Evolutionary conservation across 64 coral and sea anemone species (phyloP).

Genomic region (Pachyseris speciosa): DNA sequence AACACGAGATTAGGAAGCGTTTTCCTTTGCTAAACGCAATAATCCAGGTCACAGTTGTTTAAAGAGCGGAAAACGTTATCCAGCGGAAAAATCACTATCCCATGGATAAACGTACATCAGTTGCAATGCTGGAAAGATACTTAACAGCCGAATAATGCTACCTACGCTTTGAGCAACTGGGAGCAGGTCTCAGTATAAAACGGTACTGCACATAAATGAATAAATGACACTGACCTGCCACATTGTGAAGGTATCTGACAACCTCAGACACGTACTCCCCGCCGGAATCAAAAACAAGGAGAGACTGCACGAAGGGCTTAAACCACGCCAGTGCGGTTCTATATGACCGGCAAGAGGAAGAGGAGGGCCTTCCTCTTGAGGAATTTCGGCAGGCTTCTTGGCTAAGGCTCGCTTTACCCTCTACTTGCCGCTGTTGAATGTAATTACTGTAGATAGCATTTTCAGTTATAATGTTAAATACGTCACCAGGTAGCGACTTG

Average conservation of each 20-base stretch:
- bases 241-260: slow-evolving; percentile 36
- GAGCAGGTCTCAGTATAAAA: no score
- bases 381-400: neutral
- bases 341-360: neutral
- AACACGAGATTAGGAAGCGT: no score
- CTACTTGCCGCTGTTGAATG: neutral
- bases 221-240: slow-evolving; percentile 28
- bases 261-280: slow-evolving; percentile 11
- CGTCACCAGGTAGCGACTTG: neutral
- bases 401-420: neutral
- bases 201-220: no score
- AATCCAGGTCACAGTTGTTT: no score
- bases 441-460: neutral
- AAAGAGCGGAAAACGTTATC: no score
- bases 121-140: no score
- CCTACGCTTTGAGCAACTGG: no score
- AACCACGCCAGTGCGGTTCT: slow-evolving; percentile 60
- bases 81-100: no score
- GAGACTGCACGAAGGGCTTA: slow-evolving; percentile 52
- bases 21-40: no score
- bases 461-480: slow-evolving; percentile 24
- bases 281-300: slow-evolving; percentile 54
- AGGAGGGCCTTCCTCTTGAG: neutral
- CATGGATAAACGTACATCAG: no score
- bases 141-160: no score